These are phyloP conservation scores for Bombus confusus DNA, from an alignment of 1,140 invertebrate genomes.

Conservation along the genomic window DNA sequence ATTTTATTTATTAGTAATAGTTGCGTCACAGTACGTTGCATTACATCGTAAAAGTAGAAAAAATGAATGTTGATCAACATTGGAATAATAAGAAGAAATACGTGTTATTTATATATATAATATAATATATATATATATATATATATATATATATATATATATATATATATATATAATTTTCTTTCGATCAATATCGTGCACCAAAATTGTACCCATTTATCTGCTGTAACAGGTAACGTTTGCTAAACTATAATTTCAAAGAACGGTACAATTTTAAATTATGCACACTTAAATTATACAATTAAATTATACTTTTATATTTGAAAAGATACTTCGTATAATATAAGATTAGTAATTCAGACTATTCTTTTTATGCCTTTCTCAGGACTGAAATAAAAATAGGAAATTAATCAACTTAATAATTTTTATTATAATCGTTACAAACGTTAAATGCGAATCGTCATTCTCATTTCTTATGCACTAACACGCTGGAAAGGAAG, in stretches of 20 bases:
- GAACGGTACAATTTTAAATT: neutral
- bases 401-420: constrained; percentile 39
- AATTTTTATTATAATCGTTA: constrained; percentile 51
- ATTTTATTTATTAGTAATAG: neutral
- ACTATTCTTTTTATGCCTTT: too few relatives aligned
- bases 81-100: neutral
- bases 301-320: neutral
- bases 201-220: neutral
- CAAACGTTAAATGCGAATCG: constrained; percentile 53
- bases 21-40: neutral
- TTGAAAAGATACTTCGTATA: neutral
- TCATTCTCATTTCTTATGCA: constrained; percentile 35
- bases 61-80: neutral
- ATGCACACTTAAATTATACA: too few relatives aligned
- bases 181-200: neutral
- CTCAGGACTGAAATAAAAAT: constrained; percentile 9
- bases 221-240: neutral
- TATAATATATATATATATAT: neutral
- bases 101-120: too few relatives aligned
- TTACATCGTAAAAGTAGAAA: neutral
- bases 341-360: neutral
- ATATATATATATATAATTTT: neutral
- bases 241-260: neutral
- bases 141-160: too few relatives aligned
- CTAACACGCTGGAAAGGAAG: constrained; percentile 39